Base-by-base conservation (phyloP, 2,113 vertebrate species). In the Triplophysa rosa region DNA sequence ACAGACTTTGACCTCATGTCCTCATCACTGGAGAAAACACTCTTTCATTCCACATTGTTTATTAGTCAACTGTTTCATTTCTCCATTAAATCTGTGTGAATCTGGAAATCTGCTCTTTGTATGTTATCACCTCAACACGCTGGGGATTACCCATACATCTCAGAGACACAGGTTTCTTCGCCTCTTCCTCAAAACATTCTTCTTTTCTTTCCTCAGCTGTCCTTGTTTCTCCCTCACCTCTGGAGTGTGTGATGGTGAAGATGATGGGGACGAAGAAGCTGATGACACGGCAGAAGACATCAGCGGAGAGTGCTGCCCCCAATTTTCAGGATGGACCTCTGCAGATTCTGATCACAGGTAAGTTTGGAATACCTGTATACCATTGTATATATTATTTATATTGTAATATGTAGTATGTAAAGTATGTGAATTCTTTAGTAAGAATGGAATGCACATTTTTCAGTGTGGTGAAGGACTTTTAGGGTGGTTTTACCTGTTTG, bases 1-100 rank as follows among this genome's bases (percentile, higher is more conserved):
- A 86, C 85, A 82, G 86, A 69, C 83, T 81, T 82, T 89, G 82
- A 78, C 87, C 82, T 82, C 62, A 33, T 88, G 83, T 90, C 87
- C 89, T 90, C 83, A 86, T 84, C 85, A 88, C 66, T 83, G 72
- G 67, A 80, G 45, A 79, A 45, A 72, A 59, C 17, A 54, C 47
- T 10, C 69, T 82, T 59, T 80, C 56, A 74, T 62, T 67, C 33
- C 42, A 71, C 62, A 64, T 72, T 72, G 71, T 82, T 85, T 72
- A 82, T 71, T 23, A 66, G 13, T 66, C 67, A 56, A 17, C 49
- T 23, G 29, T n/a, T 58, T 69, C 80, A 66, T 37, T 37, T 37
- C 76, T 72, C 33, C 66, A 37, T 68, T 72, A 66, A 67, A 40
- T 80, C 61, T 78, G 33, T 21, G 9, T 65, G 23, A 37, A 56